Evolutionary conservation across 35 echinoderm and acorn worm genomes (phyloP).

Genomic region (Apostichopus japonicus): DNA sequence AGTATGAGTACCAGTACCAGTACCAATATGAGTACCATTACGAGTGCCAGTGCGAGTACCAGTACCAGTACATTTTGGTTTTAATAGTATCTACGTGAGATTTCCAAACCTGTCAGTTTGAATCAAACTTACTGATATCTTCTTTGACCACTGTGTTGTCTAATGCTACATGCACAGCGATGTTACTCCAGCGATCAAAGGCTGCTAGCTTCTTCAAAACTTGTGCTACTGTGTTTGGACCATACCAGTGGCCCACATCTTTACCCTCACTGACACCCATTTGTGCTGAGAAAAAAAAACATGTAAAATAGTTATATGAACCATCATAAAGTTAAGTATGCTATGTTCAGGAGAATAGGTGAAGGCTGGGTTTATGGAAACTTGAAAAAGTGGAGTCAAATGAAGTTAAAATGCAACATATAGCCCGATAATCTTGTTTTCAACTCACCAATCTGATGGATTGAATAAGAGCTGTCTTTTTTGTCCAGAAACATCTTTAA

Average conservation of each 20-base stretch:
- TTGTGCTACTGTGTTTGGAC: constrained; percentile 98
- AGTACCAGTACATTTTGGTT: no score
- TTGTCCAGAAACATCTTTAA: constrained; percentile 91
- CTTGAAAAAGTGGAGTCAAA: no score
- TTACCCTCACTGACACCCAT: constrained; percentile 99
- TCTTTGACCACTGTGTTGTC: constrained; percentile 98
- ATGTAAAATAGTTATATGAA: neutral
- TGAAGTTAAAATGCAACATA: no score
- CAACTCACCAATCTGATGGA: constrained; percentile 97
- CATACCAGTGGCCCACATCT: constrained; percentile 92
- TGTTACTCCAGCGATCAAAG: constrained; percentile 92
- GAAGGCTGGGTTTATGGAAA: no score
- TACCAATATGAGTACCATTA: no score
- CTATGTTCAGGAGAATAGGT: no score
- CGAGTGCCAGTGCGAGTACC: no score
- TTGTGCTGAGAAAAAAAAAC: constrained; percentile 75
- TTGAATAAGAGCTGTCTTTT: constrained; percentile 97
- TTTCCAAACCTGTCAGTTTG: no score
- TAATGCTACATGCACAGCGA: constrained; percentile 92
- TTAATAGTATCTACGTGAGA: no score
- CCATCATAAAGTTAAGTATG: no score
- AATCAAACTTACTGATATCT: constrained; percentile 92
- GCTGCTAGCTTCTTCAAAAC: constrained; percentile 84
- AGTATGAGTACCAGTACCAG: no score
- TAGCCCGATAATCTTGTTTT: neutral